Conservation (phyloP, 1,140 invertebrate species). For the Triops longicaudatus region DNA sequence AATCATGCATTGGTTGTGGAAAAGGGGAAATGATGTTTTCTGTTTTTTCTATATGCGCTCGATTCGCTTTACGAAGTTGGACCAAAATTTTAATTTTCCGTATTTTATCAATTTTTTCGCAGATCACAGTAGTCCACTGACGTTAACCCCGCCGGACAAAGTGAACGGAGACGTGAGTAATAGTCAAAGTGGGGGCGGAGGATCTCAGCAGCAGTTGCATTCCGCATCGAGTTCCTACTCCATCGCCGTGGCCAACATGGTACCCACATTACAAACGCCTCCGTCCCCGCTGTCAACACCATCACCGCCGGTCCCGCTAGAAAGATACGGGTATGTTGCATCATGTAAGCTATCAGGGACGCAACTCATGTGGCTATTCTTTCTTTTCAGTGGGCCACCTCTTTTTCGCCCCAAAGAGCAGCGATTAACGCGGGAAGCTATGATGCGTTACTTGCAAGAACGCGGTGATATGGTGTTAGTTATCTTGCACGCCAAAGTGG, state of each 20-base stretch:
- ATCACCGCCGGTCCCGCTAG: slow-evolving; percentile 49
- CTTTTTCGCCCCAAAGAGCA: slow-evolving; percentile 69
- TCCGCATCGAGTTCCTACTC: slow-evolving; percentile 34
- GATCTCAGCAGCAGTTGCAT: slow-evolving; percentile 34
- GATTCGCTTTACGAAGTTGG: not conserved
- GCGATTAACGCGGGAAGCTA: slow-evolving; percentile 80
- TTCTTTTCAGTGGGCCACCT: slow-evolving; percentile 43
- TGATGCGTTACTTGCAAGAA: slow-evolving; percentile 90
- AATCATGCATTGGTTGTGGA: not conserved
- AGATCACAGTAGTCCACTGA: slow-evolving; percentile 33
- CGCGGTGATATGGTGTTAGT: slow-evolving; percentile 93
- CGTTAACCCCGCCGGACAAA: slow-evolving; percentile 46
- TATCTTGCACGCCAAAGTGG: slow-evolving; percentile 96
- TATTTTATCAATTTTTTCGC: slow-evolving; percentile 15
- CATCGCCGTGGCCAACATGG: slow-evolving; percentile 40
- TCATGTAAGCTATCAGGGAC: not conserved
- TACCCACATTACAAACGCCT: slow-evolving; percentile 63
- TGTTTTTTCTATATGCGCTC: not conserved
- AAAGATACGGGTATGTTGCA: slow-evolving; percentile 45
- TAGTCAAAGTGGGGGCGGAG: slow-evolving; percentile 28
- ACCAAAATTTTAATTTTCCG: not conserved
- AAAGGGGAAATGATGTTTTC: not conserved
- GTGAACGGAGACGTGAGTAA: slow-evolving; percentile 39
- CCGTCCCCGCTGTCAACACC: slow-evolving; percentile 55
- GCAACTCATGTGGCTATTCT: slow-evolving; percentile 29